Conservation (phyloP, 2,113 vertebrate species). For the Lathamus discolor region DNA sequence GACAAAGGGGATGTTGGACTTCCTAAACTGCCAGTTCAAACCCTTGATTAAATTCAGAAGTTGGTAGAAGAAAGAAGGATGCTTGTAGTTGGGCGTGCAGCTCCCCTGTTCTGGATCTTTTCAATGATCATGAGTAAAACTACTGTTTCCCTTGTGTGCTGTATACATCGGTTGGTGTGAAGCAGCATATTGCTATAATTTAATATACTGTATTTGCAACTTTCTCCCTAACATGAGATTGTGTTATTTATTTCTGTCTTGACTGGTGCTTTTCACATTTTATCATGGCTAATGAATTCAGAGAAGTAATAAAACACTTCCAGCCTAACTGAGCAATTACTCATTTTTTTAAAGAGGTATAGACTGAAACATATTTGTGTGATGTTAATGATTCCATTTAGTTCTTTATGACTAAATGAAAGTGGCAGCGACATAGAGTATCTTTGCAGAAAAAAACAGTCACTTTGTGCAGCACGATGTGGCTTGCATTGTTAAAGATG, state of each 20-base stretch:
- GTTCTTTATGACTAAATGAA: conserved; percentile 55
- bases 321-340: conserved; percentile 59
- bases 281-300: conserved; percentile 71
- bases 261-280: conserved; percentile 72
- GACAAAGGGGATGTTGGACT: conserved; percentile 14
- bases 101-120: conserved; percentile 21
- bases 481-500: background rate
- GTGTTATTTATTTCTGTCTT: conserved; percentile 80
- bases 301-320: conserved; percentile 75
- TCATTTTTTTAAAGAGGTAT: background rate
- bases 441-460: background rate
- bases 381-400: background rate
- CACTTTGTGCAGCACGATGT: background rate
- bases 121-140: conserved; percentile 26
- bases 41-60: background rate
- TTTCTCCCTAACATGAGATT: conserved; percentile 64
- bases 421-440: background rate
- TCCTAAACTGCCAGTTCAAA: background rate
- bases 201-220: conserved; percentile 63
- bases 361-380: conserved; percentile 33
- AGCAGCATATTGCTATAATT: conserved; percentile 62
- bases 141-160: conserved; percentile 54
- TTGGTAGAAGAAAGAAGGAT: background rate
- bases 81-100: conserved; percentile 25
- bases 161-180: conserved; percentile 22